Percentiles rank a stretch among this genome's conserved stretches.
Evolutionary conservation across 2,113 vertebrate genomes (phyloP).

Genomic region (Dolichallabes microphthalmus): DNA sequence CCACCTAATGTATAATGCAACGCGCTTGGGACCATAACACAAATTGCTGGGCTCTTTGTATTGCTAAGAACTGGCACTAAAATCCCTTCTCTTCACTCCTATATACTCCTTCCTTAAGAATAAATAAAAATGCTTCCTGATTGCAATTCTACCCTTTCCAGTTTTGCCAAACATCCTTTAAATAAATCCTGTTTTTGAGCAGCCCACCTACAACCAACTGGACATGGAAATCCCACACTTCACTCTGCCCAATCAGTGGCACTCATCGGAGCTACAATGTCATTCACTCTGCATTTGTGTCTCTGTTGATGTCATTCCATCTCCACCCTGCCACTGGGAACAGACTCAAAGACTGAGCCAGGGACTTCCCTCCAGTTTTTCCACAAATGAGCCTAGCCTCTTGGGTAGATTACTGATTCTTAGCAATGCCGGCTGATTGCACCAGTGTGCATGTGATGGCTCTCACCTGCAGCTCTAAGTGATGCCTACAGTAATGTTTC

Average conservation of each 20-base stretch:
- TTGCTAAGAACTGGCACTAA: constrained; percentile 51
- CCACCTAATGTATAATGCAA: constrained; percentile 56
- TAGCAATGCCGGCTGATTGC: constrained; percentile 39
- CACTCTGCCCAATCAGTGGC: constrained; percentile 32
- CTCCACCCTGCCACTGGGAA: constrained; percentile 28
- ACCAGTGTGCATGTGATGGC: not conserved
- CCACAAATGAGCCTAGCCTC: constrained; percentile 18
- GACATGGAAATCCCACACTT: constrained; percentile 39
- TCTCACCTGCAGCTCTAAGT: constrained; percentile 16
- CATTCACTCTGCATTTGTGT: constrained; percentile 45
- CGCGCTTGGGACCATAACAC: constrained; percentile 44
- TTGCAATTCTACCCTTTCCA: constrained; percentile 22
- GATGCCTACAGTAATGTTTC: not conserved
- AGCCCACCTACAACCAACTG: constrained; percentile 25
- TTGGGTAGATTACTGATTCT: constrained; percentile 25
- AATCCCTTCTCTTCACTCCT: constrained; percentile 29
- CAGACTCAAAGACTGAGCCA: constrained; percentile 32
- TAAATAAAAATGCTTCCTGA: constrained; percentile 26
- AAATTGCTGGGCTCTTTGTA: constrained; percentile 52
- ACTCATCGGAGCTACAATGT: constrained; percentile 45
- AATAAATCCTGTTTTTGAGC: constrained; percentile 24
- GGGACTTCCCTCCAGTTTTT: constrained; percentile 6
- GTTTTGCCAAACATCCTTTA: constrained; percentile 27
- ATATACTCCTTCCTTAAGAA: constrained; percentile 29
- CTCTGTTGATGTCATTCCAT: constrained; percentile 50